Base-by-base conservation (phyloP, 2,888 invertebrate genomes). In the Phragmatobia fuliginosa region DNA sequence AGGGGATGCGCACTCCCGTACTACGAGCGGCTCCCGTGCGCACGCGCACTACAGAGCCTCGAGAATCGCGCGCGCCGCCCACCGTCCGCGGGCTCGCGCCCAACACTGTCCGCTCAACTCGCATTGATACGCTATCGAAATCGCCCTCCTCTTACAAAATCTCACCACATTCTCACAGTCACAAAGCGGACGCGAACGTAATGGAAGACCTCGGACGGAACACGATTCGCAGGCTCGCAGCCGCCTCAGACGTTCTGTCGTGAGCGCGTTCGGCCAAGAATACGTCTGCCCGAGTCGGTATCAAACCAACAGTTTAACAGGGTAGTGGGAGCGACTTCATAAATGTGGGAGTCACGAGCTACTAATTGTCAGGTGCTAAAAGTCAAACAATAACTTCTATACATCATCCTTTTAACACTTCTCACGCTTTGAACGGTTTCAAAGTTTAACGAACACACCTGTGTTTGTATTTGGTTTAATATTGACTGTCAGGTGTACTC, bases 401-500 rank as follows among this genome's bases (percentile, higher is more conserved):
- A 78, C 72, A 77, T 81, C 78, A 71, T 73, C 82, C 78, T 85
- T 87, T 88, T 87, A 88, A 83, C 89, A 88, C 87, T 88, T 93
- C 87, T 87, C 89, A 90, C 90, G 86, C 83, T 85, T 84, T 79
- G 80, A 85, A 85, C 88, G 86, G 85, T 85, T 83, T 77, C 72
- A 72, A 71, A 72, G 81, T 76, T 60, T 63, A 65, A 73, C 76
- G 72, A 78, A 79, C 75, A 81, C 91, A 91, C 90, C 90, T 92
- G 89, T 90, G 86, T 91, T 90, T 90, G 85, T 84, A 79, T 86
- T 91, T 89, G 82, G 85, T 88, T 89, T 14, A 86, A 82, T 78
- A n/a, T 84, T 78, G 77, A 77, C 63, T 76, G 67, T 71, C 69
- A 72, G 72, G 70, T 74, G 58, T 74, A 58, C 63, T 60, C 49